Evolutionary conservation across 92 coral and sea anemone genomes (phyloP), one percentile per base, ranked within the genome.

Genomic region (Porites evermanni): DNA sequence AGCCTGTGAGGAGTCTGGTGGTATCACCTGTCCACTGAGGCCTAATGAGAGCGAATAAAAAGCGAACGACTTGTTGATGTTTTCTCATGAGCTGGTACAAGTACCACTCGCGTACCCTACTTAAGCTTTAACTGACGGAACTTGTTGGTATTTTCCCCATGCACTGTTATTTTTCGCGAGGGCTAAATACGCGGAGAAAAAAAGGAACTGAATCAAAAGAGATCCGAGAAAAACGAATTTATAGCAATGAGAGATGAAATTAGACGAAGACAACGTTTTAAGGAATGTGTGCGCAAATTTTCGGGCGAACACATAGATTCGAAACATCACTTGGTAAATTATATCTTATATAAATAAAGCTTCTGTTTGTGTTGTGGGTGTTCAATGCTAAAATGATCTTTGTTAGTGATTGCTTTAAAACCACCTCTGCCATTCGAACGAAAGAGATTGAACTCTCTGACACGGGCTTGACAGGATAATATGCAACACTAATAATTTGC

Each of bases 31-130:
- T 72, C 7, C 8, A 47, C 53, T 26, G 8, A 53, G 61, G 53
- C 59, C 52, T 83, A 74, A 83, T 73, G 87, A 73, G 52, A 60
- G 23, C 72, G 87, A 83, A 83, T 83, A 83, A 64, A 75, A 52
- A 70, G 72, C 72, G 26, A 52, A 23, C 72, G 53, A 71, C 79
- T 82, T 52, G 79, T 70, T 81, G 70, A 81, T 81, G 86, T 83
- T 83, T 63, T 53, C 73, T 74, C 51, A 73, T 38, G 47, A 74
- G 74, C 51, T 20, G 2, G 47, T 53, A 17, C 14, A 20, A 70
- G 86, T 24, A 24, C 78, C 75, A 70, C 38, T 70, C 44, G 53
- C 26, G 53, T 58, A 70, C 64, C 74, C 64, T 67, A 66, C 84
- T 79, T 9, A 50, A 38, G 65, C 66, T 58, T 81, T 53, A 70